Evolutionary conservation across 2,888 invertebrate genomes (phyloP), one percentile per base, ranked within the genome.

Genomic region (Mimas tiliae): DNA sequence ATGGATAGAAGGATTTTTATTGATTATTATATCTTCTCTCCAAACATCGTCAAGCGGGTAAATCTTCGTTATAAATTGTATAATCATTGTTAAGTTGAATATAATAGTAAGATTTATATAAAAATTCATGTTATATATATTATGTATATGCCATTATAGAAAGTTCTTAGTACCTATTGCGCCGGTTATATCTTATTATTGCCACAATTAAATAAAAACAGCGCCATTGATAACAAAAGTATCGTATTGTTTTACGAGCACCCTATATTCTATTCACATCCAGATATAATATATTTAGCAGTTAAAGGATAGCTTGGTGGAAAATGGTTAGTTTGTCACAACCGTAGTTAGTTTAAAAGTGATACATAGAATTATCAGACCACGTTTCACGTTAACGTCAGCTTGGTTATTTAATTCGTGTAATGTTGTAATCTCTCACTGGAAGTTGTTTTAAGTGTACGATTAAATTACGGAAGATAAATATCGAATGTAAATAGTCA

Each of bases 111-210:
- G 83, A 81, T 76, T 83, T 81, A 77, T 85, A 85, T 86, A 87
- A 89, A 87, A 85, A 80, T 78, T 70, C 72, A 75, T 76, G 72
- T 70, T 74, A 71, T 79, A 74, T 66, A 76, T 73, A 73, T 48
- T 63, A 58, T 33, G 27, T 50, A 65, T 50, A 47, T 48, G 58
- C 34, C n/a, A 63, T 38, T 21, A 55, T 77, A 84, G 77, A 86
- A 86, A 84, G 76, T 78, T 77, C 76, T 86, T 83, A 81, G 68
- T 74, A 79, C 69, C 78, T 83, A 85, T 81, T 84, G 83, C 78
- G 68, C 72, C 71, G 77, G 72, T 79, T 82, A 82, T 72, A 76
- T 67, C 84, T 89, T 86, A 75, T 89, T 91, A 90, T 90, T 90
- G 89, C 90, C 87, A 82, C 77, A 83, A 77, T 83, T 76, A 81